Percentiles rank a stretch among this genome's conserved stretches.
Conservation (phyloP, 1,140 invertebrate species). For the Zaprionus taronus region DNA sequence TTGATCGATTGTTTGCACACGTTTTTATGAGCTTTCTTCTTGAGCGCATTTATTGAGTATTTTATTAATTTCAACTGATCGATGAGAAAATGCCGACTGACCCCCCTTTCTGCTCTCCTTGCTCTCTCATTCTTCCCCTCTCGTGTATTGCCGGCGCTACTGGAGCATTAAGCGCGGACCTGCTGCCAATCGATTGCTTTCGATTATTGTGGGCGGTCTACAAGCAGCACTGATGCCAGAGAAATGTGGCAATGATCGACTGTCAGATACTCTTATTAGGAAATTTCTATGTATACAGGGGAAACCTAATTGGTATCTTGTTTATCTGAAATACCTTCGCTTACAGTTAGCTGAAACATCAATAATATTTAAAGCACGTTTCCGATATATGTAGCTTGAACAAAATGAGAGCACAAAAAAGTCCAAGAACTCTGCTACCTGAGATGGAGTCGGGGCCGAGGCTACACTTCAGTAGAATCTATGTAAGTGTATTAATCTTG, state of each 20-base stretch:
- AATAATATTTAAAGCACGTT: slow-evolving; percentile 13
- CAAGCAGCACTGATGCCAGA: not conserved
- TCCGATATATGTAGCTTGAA: not conserved
- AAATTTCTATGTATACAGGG: not conserved
- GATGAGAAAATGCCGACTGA: slow-evolving; percentile 50
- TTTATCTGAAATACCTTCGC: not conserved
- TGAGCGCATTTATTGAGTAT: slow-evolving; percentile 79
- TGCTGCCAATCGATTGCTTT: slow-evolving; percentile 7
- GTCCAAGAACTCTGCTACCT: not conserved
- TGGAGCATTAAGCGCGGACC: not conserved
- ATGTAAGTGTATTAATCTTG: slow-evolving; percentile 20
- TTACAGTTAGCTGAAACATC: not conserved
- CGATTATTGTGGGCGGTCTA: slow-evolving; percentile 13
- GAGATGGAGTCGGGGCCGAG: not conserved
- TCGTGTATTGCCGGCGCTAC: not conserved
- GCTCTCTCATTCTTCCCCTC: too few species aligned
- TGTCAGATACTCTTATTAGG: not conserved
- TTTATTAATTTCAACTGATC: slow-evolving; percentile 83
- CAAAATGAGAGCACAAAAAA: not conserved
- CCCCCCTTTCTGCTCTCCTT: not conserved
- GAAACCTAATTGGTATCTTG: not conserved
- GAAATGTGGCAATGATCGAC: not conserved
- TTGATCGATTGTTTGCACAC: slow-evolving; percentile 84
- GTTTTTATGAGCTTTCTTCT: slow-evolving; percentile 76
- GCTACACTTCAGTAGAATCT: slow-evolving; percentile 16